These are phyloP conservation scores for Amiota communis DNA, from an alignment of 2,888 invertebrate species.

Conservation along the genomic window DNA sequence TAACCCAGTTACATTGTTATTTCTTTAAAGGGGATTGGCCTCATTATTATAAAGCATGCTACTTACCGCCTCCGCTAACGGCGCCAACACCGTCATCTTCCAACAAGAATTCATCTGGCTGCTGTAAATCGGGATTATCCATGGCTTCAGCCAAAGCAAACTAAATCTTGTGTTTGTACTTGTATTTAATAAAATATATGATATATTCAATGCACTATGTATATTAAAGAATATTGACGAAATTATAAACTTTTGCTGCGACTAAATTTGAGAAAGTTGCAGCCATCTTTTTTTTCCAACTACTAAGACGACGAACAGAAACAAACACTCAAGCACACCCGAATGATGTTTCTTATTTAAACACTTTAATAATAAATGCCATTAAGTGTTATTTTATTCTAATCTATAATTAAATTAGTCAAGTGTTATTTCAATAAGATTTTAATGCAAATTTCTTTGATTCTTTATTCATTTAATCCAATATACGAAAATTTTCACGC, in stretches of 20 bases:
- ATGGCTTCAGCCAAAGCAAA: neutral
- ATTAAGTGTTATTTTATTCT: neutral
- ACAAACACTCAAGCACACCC: neutral
- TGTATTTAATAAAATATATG: no score
- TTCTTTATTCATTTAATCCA: neutral
- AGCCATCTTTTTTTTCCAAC: slow-evolving; percentile 35
- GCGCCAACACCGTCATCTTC: neutral
- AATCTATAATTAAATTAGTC: no score
- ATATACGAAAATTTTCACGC: slow-evolving; percentile 25
- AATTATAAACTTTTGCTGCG: no score
- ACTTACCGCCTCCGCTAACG: neutral
- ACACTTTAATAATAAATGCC: slow-evolving; percentile 38
- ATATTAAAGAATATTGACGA: no score
- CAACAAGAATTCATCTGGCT: neutral
- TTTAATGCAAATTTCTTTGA: neutral
- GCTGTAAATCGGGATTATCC: neutral
- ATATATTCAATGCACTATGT: no score
- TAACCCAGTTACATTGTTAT: neutral
- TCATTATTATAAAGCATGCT: neutral
- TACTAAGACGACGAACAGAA: neutral
- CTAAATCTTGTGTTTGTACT: no score
- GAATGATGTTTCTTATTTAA: neutral
- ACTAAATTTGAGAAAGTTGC: slow-evolving; percentile 27
- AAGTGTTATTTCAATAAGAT: no score
- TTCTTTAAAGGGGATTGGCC: neutral